These are phyloP conservation scores for Myotis vivesi DNA, from an alignment of 2,797 vertebrate species.

Conservation along the genomic window DNA sequence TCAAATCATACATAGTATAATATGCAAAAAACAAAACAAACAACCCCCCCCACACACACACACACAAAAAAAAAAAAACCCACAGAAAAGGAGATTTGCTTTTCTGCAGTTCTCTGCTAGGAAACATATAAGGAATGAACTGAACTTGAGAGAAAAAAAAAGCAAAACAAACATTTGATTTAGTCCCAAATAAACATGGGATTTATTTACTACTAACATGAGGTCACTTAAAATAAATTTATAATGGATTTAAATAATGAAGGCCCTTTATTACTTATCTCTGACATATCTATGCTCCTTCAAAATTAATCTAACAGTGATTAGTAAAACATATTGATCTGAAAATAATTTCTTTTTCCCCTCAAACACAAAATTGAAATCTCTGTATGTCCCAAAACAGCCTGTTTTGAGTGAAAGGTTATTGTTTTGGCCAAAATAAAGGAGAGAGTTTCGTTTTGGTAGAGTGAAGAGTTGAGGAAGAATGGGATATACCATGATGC, in stretches of 20 bases:
- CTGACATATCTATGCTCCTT: neutral
- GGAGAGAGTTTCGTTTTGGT: neutral
- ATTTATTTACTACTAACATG: constrained; percentile 28
- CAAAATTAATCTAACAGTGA: constrained; percentile 42
- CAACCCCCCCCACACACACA: too few species aligned
- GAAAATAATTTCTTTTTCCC: constrained; percentile 9
- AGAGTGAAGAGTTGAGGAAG: neutral
- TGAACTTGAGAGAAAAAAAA: constrained; percentile 39
- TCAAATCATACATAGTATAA: neutral
- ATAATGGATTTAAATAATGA: constrained; percentile 47
- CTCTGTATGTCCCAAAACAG: neutral
- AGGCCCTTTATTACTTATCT: constrained; percentile 37
- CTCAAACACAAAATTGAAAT: constrained; percentile 13
- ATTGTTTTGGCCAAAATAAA: constrained; percentile 22
- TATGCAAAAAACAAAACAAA: neutral
- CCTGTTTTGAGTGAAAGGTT: neutral
- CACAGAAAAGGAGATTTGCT: neutral
- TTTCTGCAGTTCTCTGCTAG: neutral
- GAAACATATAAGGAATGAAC: constrained; percentile 31
- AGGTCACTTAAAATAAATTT: constrained; percentile 51
- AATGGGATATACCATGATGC: neutral
- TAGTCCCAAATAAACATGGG: constrained; percentile 29
- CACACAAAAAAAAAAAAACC: too few species aligned
- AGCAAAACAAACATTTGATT: constrained; percentile 12
- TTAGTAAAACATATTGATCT: neutral